phyloP scores from a whole-genome alignment of 1,140 invertebrate genomes.

The Sipha flava region DNA sequence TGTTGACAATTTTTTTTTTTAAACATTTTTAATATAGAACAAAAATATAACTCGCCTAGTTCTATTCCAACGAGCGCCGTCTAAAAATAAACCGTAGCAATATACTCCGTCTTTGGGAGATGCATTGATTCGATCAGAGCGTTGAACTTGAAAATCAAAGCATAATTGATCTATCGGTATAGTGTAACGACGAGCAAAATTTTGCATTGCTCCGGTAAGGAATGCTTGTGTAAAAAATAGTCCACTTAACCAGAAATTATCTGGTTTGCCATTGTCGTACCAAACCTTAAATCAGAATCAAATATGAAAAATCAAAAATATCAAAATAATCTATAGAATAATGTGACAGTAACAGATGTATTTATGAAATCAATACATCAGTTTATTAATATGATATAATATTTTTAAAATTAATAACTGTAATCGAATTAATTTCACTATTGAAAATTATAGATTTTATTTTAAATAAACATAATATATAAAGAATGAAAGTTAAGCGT shows the following conservation, averaged over 20 bases:
- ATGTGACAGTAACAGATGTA: too few species aligned
- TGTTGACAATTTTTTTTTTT: too few species aligned
- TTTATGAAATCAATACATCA: too few species aligned
- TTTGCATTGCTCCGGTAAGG: constrained; percentile 86
- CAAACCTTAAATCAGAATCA: constrained; percentile 51
- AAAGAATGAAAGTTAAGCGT: too few species aligned
- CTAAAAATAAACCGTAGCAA: constrained; percentile 72
- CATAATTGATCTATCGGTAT: constrained; percentile 80
- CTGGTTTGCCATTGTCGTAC: constrained; percentile 67
- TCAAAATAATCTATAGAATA: too few species aligned
- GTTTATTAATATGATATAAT: too few species aligned
- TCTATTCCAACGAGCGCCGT: constrained; percentile 74
- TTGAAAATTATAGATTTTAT: too few species aligned
- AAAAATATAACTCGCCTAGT: constrained; percentile 42
- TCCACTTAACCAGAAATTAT: constrained; percentile 84
- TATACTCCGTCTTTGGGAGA: constrained; percentile 69
- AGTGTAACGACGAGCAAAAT: constrained; percentile 76
- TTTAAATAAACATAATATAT: too few species aligned
- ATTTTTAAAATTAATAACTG: too few species aligned
- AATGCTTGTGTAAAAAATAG: constrained; percentile 94
- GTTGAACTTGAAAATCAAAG: constrained; percentile 66
- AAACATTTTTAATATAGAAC: not conserved
- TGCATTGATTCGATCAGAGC: constrained; percentile 41
- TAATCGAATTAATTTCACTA: too few species aligned
- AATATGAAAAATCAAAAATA: too few species aligned